These are phyloP conservation scores for Rhinoderma darwinii DNA, from an alignment of 2,113 vertebrate genomes.

Conservation along the genomic window DNA sequence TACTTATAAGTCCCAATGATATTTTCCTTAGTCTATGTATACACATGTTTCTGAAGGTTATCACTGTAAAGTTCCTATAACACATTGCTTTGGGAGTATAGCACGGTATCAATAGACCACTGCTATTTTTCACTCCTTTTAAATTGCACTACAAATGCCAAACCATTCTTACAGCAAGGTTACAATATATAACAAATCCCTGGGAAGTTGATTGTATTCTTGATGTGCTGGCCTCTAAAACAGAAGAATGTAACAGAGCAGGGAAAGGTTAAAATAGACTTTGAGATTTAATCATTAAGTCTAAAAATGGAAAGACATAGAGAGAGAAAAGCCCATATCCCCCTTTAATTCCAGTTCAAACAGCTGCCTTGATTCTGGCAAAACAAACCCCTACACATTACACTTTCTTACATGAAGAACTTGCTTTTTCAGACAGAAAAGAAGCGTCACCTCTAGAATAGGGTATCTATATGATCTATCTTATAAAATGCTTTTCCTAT, in stretches of 20 bases:
- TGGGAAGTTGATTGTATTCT: constrained; percentile 44
- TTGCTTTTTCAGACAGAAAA: neutral
- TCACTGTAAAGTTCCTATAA: neutral
- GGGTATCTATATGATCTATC: neutral
- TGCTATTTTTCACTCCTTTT: constrained; percentile 48
- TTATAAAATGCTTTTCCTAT: neutral
- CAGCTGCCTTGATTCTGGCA: neutral
- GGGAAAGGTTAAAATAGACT: neutral
- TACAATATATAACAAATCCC: constrained; percentile 49
- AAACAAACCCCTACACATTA: neutral
- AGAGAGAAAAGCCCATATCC: neutral
- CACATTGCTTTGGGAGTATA: constrained; percentile 42
- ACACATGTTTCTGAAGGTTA: constrained; percentile 9
- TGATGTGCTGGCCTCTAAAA: constrained; percentile 27
- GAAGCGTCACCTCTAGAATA: neutral
- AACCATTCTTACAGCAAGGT: constrained; percentile 51
- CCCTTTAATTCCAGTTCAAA: neutral
- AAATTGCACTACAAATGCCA: constrained; percentile 58
- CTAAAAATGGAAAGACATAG: neutral
- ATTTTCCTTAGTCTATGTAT: constrained; percentile 10
- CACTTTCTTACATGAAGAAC: neutral
- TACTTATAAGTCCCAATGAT: neutral
- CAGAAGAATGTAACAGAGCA: constrained; percentile 27
- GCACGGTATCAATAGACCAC: constrained; percentile 24
- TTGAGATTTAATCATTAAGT: constrained; percentile 34